Evolutionary conservation across 92 coral and sea anemone species (phyloP).

Genomic region (Montipora capitata): DNA sequence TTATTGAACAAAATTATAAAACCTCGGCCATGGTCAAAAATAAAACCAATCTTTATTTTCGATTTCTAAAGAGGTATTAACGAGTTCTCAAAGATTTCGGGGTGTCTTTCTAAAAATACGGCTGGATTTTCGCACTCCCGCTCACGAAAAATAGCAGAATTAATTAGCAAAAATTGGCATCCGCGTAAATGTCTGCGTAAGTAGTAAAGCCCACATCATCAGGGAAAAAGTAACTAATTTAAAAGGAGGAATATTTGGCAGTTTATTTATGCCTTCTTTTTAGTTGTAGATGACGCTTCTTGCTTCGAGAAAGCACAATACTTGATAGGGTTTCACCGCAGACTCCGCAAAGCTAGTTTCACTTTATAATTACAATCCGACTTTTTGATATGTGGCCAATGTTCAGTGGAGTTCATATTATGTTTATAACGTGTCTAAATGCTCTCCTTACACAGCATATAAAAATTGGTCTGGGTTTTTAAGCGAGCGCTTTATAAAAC

Average conservation of each 20-base stretch:
- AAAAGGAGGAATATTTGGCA: background rate
- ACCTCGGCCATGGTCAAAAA: slow-evolving; percentile 3
- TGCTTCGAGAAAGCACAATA: background rate
- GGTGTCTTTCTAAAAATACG: background rate
- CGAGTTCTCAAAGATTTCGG: slow-evolving; percentile 6
- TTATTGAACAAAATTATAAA: background rate
- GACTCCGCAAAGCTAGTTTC: background rate
- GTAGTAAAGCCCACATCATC: background rate
- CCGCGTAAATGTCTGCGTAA: background rate
- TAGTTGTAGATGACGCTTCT: background rate
- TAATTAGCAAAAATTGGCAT: background rate
- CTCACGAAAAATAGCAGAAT: background rate
- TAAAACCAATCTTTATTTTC: background rate
- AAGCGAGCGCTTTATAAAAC: too few relatives aligned
- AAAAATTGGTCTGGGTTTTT: background rate
- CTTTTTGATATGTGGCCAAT: slow-evolving; percentile 2
- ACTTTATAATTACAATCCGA: background rate
- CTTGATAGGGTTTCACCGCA: background rate
- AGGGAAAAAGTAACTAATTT: background rate
- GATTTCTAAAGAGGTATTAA: background rate
- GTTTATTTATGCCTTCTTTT: background rate
- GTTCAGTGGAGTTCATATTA: background rate
- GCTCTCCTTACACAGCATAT: background rate
- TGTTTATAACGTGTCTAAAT: background rate
- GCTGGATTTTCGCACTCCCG: background rate